These are phyloP conservation scores for Cecidostiba fungosa DNA, from an alignment of 2,888 invertebrate species.

Conservation along the genomic window DNA sequence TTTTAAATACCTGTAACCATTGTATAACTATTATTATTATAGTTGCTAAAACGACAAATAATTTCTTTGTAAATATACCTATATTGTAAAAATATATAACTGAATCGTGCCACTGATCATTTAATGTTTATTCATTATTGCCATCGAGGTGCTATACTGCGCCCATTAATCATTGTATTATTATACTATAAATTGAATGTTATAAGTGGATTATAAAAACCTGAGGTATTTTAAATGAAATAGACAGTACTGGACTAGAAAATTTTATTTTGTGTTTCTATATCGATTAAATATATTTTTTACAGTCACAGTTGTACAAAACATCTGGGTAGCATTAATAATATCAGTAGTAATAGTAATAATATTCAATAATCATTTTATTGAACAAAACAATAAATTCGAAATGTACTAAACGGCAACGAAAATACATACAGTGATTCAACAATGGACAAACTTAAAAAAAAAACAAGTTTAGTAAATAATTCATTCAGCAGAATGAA, in stretches of 20 bases:
- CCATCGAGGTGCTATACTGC: not conserved
- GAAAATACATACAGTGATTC: not conserved
- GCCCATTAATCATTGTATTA: too few species aligned
- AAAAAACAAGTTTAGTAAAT: not conserved
- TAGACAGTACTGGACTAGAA: slow-evolving; percentile 45
- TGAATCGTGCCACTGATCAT: not conserved
- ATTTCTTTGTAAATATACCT: slow-evolving; percentile 48
- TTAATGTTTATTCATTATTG: not conserved
- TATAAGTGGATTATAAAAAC: too few species aligned
- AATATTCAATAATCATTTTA: not conserved
- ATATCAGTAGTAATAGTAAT: not conserved
- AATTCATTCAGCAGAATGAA: not conserved
- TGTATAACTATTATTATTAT: slow-evolving; percentile 27
- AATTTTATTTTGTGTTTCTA: slow-evolving; percentile 58
- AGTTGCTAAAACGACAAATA: slow-evolving; percentile 22
- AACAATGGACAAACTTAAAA: not conserved
- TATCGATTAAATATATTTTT: slow-evolving; percentile 54
- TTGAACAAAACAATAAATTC: not conserved
- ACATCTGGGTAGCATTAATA: slow-evolving; percentile 3
- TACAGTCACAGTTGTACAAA: slow-evolving; percentile 53
- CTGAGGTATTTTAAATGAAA: not conserved
- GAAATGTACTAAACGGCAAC: not conserved
- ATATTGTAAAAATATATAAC: slow-evolving; percentile 51
- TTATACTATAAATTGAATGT: too few species aligned
- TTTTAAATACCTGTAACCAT: slow-evolving; percentile 31